These are phyloP conservation scores for Epinephelus moara DNA, from an alignment of 2,113 vertebrate genomes.

Conservation along the genomic window DNA sequence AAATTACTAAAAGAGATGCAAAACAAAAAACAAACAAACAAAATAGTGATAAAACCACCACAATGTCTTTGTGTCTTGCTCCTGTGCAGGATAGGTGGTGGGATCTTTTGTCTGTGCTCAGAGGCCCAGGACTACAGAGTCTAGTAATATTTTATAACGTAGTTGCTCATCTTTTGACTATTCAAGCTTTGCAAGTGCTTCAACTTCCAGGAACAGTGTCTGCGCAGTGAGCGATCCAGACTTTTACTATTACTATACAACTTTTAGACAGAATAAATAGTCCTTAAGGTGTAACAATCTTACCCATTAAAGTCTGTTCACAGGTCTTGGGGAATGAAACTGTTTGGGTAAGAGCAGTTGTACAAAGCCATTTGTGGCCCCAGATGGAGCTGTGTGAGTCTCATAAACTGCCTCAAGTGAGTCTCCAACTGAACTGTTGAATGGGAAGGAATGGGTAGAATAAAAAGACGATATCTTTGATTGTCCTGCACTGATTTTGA, in stretches of 20 bases:
- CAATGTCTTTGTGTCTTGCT: too few relatives aligned
- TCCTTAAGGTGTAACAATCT: neutral
- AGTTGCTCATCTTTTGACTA: neutral
- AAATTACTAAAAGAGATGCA: too few relatives aligned
- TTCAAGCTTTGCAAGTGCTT: neutral
- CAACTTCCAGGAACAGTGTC: neutral
- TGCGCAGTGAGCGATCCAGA: too few relatives aligned
- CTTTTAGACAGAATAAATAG: neutral
- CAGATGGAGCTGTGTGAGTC: neutral
- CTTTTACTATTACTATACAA: neutral
- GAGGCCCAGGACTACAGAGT: neutral
- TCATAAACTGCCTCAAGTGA: too few relatives aligned
- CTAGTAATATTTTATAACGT: too few relatives aligned
- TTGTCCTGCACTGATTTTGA: neutral
- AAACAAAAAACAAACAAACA: too few relatives aligned
- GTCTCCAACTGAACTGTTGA: neutral
- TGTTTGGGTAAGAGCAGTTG: conserved; percentile 2
- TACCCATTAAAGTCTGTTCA: too few relatives aligned
- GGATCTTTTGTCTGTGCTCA: too few relatives aligned
- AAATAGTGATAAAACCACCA: too few relatives aligned
- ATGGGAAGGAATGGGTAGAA: neutral
- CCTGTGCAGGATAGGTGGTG: too few relatives aligned
- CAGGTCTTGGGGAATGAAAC: neutral
- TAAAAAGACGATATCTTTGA: neutral
- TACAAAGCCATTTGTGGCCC: neutral